Percentiles rank a stretch among this genome's conserved stretches.
These are phyloP conservation scores for Diadophis punctatus DNA, from an alignment of 2,113 vertebrate species.

Conservation along the genomic window DNA sequence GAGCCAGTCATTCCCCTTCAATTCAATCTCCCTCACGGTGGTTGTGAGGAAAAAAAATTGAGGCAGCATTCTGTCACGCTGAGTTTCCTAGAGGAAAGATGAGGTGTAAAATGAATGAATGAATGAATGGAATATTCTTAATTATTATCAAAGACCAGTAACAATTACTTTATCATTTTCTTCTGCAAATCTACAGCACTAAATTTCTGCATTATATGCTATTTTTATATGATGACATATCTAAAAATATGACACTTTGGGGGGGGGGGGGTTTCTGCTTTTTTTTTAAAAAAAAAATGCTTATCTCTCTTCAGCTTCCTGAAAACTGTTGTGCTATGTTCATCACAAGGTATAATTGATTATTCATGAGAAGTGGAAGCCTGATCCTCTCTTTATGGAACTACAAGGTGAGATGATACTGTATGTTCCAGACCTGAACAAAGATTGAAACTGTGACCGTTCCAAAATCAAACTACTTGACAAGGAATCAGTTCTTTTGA, in stretches of 20 bases:
- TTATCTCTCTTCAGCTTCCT: background rate
- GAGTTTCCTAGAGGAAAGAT: background rate
- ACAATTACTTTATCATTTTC: background rate
- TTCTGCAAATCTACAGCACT: background rate
- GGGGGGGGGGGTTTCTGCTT: background rate
- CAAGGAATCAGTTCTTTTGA: background rate
- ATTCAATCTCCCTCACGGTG: background rate
- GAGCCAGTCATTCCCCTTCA: background rate
- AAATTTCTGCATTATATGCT: background rate
- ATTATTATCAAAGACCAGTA: background rate
- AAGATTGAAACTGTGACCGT: background rate
- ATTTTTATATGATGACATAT: background rate
- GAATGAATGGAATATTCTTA: background rate
- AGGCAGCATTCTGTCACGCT: background rate
- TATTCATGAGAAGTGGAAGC: background rate
- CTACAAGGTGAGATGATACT: background rate
- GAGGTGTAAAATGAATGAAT: background rate
- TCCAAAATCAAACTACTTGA: background rate
- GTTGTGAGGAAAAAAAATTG: background rate
- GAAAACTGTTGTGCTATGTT: background rate
- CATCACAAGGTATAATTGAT: background rate
- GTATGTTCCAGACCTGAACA: background rate
- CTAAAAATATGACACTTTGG: background rate
- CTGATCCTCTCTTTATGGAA: background rate
- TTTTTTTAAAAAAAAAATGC: background rate